These are phyloP conservation scores for Apodemia duryi DNA, from an alignment of 2,888 invertebrate species.

Conservation along the genomic window DNA sequence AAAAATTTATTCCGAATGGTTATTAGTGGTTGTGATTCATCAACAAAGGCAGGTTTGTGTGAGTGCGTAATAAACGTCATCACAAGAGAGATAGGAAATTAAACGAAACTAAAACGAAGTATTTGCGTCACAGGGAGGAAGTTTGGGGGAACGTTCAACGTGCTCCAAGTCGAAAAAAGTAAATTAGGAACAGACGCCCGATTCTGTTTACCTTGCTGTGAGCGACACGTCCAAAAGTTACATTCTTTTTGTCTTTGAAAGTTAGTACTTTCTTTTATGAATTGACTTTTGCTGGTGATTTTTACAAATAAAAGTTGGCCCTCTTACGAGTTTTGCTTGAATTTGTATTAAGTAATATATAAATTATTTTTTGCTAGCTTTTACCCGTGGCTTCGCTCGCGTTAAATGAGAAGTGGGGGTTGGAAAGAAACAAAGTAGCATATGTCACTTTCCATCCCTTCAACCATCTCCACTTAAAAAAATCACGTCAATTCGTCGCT, in stretches of 20 bases:
- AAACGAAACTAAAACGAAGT: constrained; percentile 73
- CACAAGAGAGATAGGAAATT: constrained; percentile 72
- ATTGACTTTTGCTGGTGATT: constrained; percentile 20
- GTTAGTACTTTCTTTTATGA: constrained; percentile 24
- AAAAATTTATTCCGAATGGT: constrained; percentile 70
- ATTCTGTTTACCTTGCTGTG: constrained; percentile 58
- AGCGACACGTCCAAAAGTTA: constrained; percentile 35
- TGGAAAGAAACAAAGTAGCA: no score
- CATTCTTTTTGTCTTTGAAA: constrained; percentile 26
- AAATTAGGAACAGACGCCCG: constrained; percentile 58
- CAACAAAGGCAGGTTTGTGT: constrained; percentile 58
- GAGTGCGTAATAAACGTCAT: constrained; percentile 67
- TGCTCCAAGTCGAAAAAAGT: constrained; percentile 52
- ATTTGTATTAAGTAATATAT: neutral
- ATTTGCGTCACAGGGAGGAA: constrained; percentile 58
- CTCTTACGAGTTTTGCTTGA: neutral
- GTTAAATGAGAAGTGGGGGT: no score
- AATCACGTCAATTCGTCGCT: no score
- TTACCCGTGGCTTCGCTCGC: no score
- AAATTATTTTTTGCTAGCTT: no score
- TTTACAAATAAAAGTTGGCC: constrained; percentile 4
- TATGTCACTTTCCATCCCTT: no score
- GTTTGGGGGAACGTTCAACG: constrained; percentile 44
- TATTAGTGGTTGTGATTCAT: constrained; percentile 51
- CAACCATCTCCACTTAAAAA: no score